Conservation (phyloP, 53 echinoderm and acorn worm genomes). For the Luidia sarsii region DNA sequence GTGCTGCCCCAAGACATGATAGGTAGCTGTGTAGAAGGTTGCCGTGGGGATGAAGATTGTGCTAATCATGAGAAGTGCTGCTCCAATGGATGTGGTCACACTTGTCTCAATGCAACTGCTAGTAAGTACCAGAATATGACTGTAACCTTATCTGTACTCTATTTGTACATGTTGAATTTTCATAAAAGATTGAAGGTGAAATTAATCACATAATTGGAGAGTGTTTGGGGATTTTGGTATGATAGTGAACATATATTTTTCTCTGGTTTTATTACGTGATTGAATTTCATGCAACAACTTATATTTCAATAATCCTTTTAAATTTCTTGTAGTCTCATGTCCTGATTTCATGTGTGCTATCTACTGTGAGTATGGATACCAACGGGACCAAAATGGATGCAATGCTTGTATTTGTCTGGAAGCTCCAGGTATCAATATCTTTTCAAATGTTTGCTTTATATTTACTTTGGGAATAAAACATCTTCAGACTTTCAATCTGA, state of each 20-base stretch:
- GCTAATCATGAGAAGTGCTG: conserved; percentile 73
- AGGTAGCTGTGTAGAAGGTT: conserved; percentile 69
- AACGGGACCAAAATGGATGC: conserved; percentile 63
- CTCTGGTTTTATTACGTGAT: no score
- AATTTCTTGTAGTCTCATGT: neutral
- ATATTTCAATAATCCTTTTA: no score
- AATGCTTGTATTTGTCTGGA: conserved; percentile 30
- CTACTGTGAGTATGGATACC: conserved; percentile 51
- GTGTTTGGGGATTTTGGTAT: no score
- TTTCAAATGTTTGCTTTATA: no score
- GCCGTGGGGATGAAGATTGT: conserved; percentile 68
- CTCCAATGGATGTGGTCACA: conserved; percentile 81
- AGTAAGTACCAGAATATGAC: neutral
- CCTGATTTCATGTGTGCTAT: conserved; percentile 33
- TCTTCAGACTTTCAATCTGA: neutral
- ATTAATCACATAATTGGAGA: no score
- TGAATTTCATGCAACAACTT: no score
- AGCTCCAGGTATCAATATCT: conserved; percentile 12
- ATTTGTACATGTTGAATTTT: no score
- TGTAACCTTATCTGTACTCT: no score
- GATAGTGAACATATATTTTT: no score
- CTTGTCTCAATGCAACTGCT: conserved; percentile 40
- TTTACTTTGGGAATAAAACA: no score
- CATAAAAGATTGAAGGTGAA: no score
- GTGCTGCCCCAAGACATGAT: conserved; percentile 35